Conservation (phyloP, 2,888 invertebrate genomes). For the Rhamnusium bicolor region DNA sequence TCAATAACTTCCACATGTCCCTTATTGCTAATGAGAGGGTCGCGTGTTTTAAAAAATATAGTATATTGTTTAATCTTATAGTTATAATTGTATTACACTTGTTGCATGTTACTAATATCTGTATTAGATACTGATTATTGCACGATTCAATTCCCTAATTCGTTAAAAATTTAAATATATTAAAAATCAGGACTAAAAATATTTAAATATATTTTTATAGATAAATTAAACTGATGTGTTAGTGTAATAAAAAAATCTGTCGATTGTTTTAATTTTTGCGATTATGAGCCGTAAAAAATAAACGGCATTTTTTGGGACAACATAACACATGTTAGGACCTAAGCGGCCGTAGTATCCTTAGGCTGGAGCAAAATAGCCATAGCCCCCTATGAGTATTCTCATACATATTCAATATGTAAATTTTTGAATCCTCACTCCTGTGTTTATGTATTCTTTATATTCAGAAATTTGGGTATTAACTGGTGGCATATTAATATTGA, state of each 20-base stretch:
- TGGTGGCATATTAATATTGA: slow-evolving; percentile 33
- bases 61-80: background rate
- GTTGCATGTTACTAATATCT: background rate
- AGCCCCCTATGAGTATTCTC: slow-evolving; percentile 55
- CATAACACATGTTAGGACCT: slow-evolving; percentile 48
- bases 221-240: too few species aligned
- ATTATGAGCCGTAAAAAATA: slow-evolving; percentile 1
- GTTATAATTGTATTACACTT: background rate
- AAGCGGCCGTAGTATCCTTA: slow-evolving; percentile 42
- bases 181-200: too few species aligned
- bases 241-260: too few species aligned
- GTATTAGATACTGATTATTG: too few species aligned
- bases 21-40: slow-evolving; percentile 1
- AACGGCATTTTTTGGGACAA: slow-evolving; percentile 17
- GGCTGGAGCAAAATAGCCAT: slow-evolving; percentile 44
- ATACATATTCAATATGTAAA: slow-evolving; percentile 66
- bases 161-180: too few species aligned
- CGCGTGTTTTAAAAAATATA: background rate
- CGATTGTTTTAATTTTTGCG: background rate
- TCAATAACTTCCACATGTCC: background rate
- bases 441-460: slow-evolving; percentile 53
- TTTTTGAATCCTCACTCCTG: slow-evolving; percentile 57
- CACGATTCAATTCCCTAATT: too few species aligned
- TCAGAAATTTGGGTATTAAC: slow-evolving; percentile 44
- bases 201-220: too few species aligned